Evolutionary conservation across 1,140 invertebrate genomes (phyloP), one percentile per base, ranked within the genome.

Genomic region (Cherax quadricarinatus): DNA sequence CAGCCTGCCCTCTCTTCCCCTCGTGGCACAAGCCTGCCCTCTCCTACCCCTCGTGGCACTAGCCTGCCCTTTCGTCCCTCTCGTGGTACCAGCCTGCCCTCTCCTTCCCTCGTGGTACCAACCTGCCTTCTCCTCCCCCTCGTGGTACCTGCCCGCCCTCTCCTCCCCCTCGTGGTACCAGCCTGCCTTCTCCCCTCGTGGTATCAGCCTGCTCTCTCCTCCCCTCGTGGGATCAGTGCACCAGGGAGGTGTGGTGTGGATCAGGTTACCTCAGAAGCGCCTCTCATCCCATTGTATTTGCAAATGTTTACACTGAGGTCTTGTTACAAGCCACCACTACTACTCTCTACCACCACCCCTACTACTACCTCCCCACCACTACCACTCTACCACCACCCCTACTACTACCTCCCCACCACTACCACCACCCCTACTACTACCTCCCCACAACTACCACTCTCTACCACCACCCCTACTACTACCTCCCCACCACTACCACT

Each of bases 201-300:
- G 5, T n/a, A 62, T 24, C 21, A 14, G 16, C 24, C 48, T 7
- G 12, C 51, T 9, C 79, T 78, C 62, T 21, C 78, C 75, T 48
- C 75, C 86, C 41, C 57, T 24, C 21, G 9, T 48, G 24, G 86
- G 73, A 88, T 88, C 86, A 80, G 73, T 79, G 66, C 30, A 24
- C 79, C 79, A 57, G 9, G 41, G 80, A 75, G 81, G 49, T 57
- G 81, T 14, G 24, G 18, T 6, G 41, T n/a, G 24, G 88, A 41
- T 89, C 88, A 84, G 62, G 88, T 89, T 84, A 24, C 81, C 30
- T n/a, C 66, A 51, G 66, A 24, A 70, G 78, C 49, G 41, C 30
- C 4, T 89, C 88, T 89, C 78, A 84, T 84, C 9, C 81, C 88
- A 89, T 84, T 84, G 88, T 89, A 89, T 89, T 89, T 89, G 88